Base-by-base conservation (phyloP, 92 coral and sea anemone genomes). In the Siderastrea radians region DNA sequence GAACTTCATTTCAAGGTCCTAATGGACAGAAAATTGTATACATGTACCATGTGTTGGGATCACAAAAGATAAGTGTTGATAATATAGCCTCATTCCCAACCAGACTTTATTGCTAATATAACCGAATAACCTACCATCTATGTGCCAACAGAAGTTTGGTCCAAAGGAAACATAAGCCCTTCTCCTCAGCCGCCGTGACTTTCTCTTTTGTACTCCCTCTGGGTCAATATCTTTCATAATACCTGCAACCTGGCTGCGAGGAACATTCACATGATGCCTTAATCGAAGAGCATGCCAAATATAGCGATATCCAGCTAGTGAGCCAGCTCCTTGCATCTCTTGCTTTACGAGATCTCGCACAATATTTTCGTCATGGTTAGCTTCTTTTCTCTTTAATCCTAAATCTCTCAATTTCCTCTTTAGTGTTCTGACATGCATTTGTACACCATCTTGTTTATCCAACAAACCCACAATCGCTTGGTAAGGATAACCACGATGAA, bases 81-180 rank as follows among this genome's bases (percentile, higher is more conserved):
- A 26, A 26, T 26, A 26, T 26, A 26, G 38, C 26, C 78, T n/a
- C 44, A 14, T 54, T 15, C 62, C 57, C 11, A 15, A 51, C 38
- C 14, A 15, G 43, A 53, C 43, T 51, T 26, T n/a, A 51, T 51
- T n/a, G 44, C 19, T n/a, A 61, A 53, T 48, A 51, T 16, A 72
- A 72, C 17, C 5, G n/a, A 72, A 48, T 72, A n/a, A 49, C 46
- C 60, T 50, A 90, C 93, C 93, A 62, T 86, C 87, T 50, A 90
- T 45, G 79, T 86, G 89, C 94, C 91, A 91, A 83, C 91, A 91
- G 68, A 91, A 91, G 85, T 91, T 91, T 62, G 94, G 91, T 59
- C 94, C 94, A 9, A 75, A 49, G 16, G 92, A 83, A 45, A 87
- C 76, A 82, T 91, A 91, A 46, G 76, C 76, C 69, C 91, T 82